Percentiles rank a stretch among this genome's conserved stretches.
Conservation (phyloP, 2,113 vertebrate species). For the Hippolais icterina region DNA sequence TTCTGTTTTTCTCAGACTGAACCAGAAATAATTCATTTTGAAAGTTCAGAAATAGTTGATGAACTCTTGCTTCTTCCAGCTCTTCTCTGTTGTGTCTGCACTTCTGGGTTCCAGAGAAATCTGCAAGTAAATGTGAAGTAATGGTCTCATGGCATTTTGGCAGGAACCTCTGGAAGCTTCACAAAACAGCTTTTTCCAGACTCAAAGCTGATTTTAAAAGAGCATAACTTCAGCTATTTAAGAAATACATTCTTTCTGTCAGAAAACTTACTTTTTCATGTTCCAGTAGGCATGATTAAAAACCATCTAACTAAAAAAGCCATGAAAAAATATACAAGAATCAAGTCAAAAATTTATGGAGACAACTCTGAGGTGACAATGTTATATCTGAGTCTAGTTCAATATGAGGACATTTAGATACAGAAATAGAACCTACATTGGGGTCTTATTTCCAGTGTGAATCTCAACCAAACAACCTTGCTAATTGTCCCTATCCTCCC, state of each 20-base stretch:
- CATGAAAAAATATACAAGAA: not conserved
- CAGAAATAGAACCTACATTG: not conserved
- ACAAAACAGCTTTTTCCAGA: conserved; percentile 42
- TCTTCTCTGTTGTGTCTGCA: conserved; percentile 31
- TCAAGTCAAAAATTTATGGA: not conserved
- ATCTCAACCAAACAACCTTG: not conserved
- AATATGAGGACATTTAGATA: not conserved
- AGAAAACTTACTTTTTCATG: not conserved
- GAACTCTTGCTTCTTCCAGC: conserved; percentile 50
- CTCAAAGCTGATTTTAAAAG: conserved; percentile 19
- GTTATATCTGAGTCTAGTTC: not conserved
- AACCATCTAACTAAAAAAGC: not conserved
- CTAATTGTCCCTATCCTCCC: not conserved
- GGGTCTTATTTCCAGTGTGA: not conserved
- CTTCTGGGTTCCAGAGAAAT: conserved; percentile 55
- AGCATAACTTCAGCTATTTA: not conserved
- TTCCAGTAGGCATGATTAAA: not conserved
- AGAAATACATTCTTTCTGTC: not conserved
- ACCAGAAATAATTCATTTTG: conserved; percentile 31
- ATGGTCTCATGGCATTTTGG: conserved; percentile 39
- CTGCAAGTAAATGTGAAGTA: conserved; percentile 56
- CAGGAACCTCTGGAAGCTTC: conserved; percentile 41
- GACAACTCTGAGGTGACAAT: not conserved
- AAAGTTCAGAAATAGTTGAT: conserved; percentile 33
- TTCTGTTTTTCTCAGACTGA: not conserved